Evolutionary conservation across 2,797 vertebrate genomes (phyloP), one percentile per base, ranked within the genome.

Genomic region (Muscicapa striata): DNA sequence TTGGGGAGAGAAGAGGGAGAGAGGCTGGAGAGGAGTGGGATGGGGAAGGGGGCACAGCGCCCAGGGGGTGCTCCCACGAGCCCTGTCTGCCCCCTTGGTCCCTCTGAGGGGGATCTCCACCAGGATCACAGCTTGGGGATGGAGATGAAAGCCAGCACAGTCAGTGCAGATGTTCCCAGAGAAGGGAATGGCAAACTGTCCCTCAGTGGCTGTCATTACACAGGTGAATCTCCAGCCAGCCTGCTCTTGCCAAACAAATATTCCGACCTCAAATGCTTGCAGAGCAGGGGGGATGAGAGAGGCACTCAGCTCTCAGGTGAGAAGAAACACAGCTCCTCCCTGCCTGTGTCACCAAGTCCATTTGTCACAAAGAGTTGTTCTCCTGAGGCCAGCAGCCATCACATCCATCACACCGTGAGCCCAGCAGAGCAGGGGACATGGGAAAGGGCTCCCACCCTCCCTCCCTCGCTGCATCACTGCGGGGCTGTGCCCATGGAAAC

Each of bases 41-140:
- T 17, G 4, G 64, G 23, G 3, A 54, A n/a, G 24, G 16, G 29
- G 15, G 8, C 34, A 46, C 61, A 57, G 34, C 11, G n/a, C 57
- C 72, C 1, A 0, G 3, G 2, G 30, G 67, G 51, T 6, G 32
- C 20, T 20, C 32, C 93, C 17, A 15, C 1, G 0, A 68, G 32
- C 69, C 91, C 94, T 38, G 21, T 19, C 84, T 29, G 61, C 40
- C 40, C 49, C 14, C 32, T 30, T 0, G 0, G 40, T 16, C 40
- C 67, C 30, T 61, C 76, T 0, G 2, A 78, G 54, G 85, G 64
- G 8, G 62, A 66, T 34, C 51, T 70, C 29, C 63, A 72, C 9
- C 84, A 38, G 57, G 74, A 95, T 46, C 78, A 49, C 30, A 6
- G 13, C 32, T 19, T 70, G 24, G 51, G 45, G 10, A 67, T 2